Conservation (phyloP, 2,888 invertebrate genomes). For the Lasiommata megera region DNA sequence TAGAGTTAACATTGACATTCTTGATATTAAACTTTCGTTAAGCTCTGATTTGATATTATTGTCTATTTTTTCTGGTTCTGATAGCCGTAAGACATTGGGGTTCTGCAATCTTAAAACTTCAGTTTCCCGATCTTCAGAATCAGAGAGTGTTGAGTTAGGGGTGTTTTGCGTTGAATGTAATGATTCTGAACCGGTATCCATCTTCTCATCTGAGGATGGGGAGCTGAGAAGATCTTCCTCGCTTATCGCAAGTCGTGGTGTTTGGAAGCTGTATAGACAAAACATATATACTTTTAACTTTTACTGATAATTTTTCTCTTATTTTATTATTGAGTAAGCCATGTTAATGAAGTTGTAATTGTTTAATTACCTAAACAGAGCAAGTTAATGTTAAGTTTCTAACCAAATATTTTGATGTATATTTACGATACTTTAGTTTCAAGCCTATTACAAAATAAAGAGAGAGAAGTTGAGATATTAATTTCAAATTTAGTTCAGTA, state of each 20-base stretch:
- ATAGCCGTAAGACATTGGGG: slow-evolving; percentile 46
- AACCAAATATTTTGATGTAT: too few species aligned
- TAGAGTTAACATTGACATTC: slow-evolving; percentile 52
- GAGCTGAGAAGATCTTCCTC: slow-evolving; percentile 61
- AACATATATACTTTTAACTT: neutral
- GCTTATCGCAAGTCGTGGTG: slow-evolving; percentile 40
- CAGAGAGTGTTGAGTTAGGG: slow-evolving; percentile 63
- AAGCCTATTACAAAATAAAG: too few species aligned
- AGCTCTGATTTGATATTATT: slow-evolving; percentile 30
- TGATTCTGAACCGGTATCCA: slow-evolving; percentile 74
- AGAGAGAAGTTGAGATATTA: too few species aligned
- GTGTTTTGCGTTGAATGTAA: slow-evolving; percentile 61
- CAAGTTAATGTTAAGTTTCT: too few species aligned
- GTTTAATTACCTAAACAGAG: too few species aligned
- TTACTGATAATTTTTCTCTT: too few species aligned
- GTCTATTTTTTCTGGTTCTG: slow-evolving; percentile 35
- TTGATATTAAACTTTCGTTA: slow-evolving; percentile 42
- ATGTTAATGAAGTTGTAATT: too few species aligned
- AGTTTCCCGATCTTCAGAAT: slow-evolving; percentile 58
- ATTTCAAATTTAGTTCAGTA: too few species aligned
- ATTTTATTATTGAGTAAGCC: too few species aligned
- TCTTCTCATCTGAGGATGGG: slow-evolving; percentile 72
- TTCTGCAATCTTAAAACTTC: slow-evolving; percentile 60
- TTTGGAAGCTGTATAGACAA: slow-evolving; percentile 50
- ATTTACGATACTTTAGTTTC: too few species aligned